Conservation (phyloP, 1,140 invertebrate genomes). For the Nephotettix cincticeps region DNA sequence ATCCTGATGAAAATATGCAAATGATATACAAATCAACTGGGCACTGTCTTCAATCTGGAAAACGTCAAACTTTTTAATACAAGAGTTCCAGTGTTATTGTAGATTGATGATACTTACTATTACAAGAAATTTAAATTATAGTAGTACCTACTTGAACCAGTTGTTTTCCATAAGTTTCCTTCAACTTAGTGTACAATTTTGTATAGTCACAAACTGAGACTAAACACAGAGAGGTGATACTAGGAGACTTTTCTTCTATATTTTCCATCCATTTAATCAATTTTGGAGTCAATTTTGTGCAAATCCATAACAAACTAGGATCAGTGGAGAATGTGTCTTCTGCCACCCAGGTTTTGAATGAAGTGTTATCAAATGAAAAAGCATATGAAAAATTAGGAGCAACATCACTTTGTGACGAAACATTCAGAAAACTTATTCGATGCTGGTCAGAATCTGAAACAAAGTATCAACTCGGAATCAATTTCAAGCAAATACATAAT, state of each 20-base stretch:
- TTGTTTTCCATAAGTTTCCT: conserved; percentile 73
- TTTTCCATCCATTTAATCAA: not conserved
- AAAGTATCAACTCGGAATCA: too few relatives aligned
- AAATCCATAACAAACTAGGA: conserved; percentile 51
- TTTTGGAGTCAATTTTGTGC: conserved; percentile 47
- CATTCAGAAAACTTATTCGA: not conserved
- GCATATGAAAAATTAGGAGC: not conserved
- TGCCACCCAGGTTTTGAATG: not conserved
- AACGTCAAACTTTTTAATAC: too few relatives aligned
- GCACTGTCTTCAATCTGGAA: too few relatives aligned
- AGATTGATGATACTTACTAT: too few relatives aligned
- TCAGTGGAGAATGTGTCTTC: not conserved
- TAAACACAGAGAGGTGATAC: conserved; percentile 64
- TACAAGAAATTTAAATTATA: too few relatives aligned
- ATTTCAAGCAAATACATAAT: too few relatives aligned
- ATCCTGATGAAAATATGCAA: too few relatives aligned
- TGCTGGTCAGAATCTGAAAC: not conserved
- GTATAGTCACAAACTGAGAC: conserved; percentile 70
- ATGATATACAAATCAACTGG: too few relatives aligned
- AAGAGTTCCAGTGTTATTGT: too few relatives aligned
- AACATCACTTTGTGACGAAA: not conserved
- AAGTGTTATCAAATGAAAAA: not conserved
- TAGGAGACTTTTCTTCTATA: conserved; percentile 32
- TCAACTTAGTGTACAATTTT: conserved; percentile 69
- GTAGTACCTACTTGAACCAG: conserved; percentile 68